phyloP scores from a whole-genome alignment of 2,797 vertebrate genomes.

The Liasis olivaceus region DNA sequence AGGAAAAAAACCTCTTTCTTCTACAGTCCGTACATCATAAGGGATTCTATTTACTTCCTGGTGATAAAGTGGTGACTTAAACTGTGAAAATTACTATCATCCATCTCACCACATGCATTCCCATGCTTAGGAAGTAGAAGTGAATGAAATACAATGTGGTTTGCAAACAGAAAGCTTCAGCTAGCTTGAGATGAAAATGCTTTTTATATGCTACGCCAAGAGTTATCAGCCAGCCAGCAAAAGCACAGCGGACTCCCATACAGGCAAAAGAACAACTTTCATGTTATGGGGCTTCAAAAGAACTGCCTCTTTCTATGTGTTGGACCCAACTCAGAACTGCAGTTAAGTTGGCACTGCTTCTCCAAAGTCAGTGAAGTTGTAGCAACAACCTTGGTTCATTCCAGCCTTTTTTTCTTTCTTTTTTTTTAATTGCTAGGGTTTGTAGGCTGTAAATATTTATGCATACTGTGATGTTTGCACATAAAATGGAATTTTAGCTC shows the following conservation, averaged over 20 bases:
- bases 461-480: slow-evolving; percentile 24
- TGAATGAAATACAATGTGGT: slow-evolving; percentile 48
- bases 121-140: slow-evolving; percentile 50
- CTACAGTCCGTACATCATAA: slow-evolving; percentile 53
- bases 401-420: slow-evolving; percentile 15
- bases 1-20: slow-evolving; percentile 26
- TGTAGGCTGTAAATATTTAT: neutral
- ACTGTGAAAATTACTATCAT: slow-evolving; percentile 84
- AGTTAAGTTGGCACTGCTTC: neutral
- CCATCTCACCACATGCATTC: slow-evolving; percentile 75
- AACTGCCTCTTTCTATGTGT: neutral
- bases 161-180: slow-evolving; percentile 51
- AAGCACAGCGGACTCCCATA: slow-evolving; percentile 8
- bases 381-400: slow-evolving; percentile 25
- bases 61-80: slow-evolving; percentile 76
- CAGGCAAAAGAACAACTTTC: slow-evolving; percentile 18
- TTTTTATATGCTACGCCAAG: slow-evolving; percentile 9
- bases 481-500: neutral
- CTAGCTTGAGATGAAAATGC: slow-evolving; percentile 9
- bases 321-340: slow-evolving; percentile 19
- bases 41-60: slow-evolving; percentile 72
- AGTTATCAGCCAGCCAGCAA: slow-evolving; percentile 3
- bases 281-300: neutral
- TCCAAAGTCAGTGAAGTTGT: slow-evolving; percentile 24
- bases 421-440: neutral